These are phyloP conservation scores for Plectropomus leopardus DNA, from an alignment of 2,113 vertebrate genomes.

Conservation along the genomic window DNA sequence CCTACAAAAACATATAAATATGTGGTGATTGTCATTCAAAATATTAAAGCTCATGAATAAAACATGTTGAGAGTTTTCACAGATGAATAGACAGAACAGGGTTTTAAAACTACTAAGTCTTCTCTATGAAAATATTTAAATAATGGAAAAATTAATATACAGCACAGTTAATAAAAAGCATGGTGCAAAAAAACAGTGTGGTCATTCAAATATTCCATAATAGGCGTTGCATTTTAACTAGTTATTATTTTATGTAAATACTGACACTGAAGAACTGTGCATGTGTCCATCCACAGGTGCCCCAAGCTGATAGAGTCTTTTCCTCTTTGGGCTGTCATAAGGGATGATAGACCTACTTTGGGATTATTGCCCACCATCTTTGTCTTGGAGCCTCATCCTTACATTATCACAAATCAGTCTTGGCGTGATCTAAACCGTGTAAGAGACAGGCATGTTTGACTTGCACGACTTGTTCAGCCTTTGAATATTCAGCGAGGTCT, in stretches of 20 bases:
- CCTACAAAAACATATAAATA: too few relatives aligned
- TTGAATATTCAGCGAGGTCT: slow-evolving; percentile 72
- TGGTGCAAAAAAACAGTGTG: not conserved
- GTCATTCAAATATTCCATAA: too few relatives aligned
- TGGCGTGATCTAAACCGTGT: slow-evolving; percentile 20
- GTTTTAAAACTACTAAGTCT: not conserved
- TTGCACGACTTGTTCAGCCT: slow-evolving; percentile 55
- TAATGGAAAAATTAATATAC: not conserved
- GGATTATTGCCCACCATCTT: slow-evolving; percentile 36
- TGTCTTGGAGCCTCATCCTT: slow-evolving; percentile 26
- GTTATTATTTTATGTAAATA: not conserved
- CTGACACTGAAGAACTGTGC: not conserved
- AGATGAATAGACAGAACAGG: not conserved
- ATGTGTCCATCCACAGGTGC: slow-evolving; percentile 20
- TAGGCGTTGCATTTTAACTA: too few relatives aligned
- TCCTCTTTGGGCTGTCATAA: slow-evolving; percentile 13
- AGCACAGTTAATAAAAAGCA: not conserved
- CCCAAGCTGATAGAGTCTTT: slow-evolving; percentile 19
- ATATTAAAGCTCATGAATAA: not conserved
- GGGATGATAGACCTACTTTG: slow-evolving; percentile 29
- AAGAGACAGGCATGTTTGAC: slow-evolving; percentile 60
- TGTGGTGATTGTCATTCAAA: too few relatives aligned
- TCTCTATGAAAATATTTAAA: too few relatives aligned
- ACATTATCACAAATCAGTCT: slow-evolving; percentile 39
- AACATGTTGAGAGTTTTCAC: not conserved